Evolutionary conservation across 2,797 vertebrate species (phyloP).

Genomic region (Rhinophrynus dorsalis): DNA sequence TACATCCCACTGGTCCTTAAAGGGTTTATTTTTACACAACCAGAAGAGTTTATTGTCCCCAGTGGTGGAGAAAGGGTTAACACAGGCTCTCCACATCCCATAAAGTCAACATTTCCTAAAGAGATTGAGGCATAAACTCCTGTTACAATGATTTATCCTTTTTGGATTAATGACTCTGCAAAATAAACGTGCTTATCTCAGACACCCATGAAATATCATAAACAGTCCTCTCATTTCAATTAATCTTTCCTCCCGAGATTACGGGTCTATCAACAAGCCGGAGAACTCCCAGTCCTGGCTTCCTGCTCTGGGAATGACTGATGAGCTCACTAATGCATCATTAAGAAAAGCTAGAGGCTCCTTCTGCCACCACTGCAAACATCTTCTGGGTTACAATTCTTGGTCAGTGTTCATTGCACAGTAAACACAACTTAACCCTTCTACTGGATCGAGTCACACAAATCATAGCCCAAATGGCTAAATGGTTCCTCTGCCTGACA

Average conservation of each 20-base stretch:
- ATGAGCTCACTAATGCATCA: constrained; percentile 47
- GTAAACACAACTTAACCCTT: constrained; percentile 26
- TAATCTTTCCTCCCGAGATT: constrained; percentile 40
- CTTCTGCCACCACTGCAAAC: constrained; percentile 26
- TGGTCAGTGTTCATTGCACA: constrained; percentile 13
- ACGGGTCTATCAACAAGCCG: constrained; percentile 45
- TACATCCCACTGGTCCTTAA: too few relatives aligned
- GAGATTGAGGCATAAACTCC: constrained; percentile 41
- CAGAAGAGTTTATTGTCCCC: too few relatives aligned
- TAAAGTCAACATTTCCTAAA: constrained; percentile 45
- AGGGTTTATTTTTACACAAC: too few relatives aligned
- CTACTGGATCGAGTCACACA: not conserved
- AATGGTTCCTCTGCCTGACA: too few relatives aligned
- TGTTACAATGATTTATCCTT: constrained; percentile 43
- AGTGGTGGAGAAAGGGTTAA: not conserved
- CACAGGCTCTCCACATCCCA: not conserved
- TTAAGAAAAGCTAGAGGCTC: constrained; percentile 27
- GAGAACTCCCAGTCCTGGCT: constrained; percentile 31
- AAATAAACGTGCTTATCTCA: constrained; percentile 47
- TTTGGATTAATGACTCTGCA: constrained; percentile 42
- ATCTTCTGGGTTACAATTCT: constrained; percentile 10
- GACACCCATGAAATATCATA: constrained; percentile 45
- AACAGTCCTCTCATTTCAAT: constrained; percentile 45
- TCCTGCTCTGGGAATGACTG: constrained; percentile 40
- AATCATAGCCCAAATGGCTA: too few relatives aligned